Percentiles rank a stretch among this genome's conserved stretches.
These are phyloP conservation scores for Eulemur mongoz DNA, from an alignment of 2,797 vertebrate genomes.

Conservation along the genomic window DNA sequence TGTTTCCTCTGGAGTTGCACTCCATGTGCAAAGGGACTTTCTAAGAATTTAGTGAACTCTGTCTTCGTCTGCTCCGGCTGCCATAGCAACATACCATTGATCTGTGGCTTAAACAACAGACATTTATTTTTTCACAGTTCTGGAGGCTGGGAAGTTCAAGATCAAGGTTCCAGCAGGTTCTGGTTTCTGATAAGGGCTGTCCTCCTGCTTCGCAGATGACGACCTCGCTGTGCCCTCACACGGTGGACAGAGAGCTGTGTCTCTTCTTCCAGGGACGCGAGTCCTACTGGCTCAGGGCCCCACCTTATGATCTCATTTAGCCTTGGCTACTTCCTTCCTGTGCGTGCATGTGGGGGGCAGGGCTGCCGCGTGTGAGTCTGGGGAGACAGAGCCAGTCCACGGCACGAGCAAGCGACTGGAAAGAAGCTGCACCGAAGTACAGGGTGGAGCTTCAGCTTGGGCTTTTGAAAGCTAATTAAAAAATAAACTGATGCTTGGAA, in stretches of 20 bases:
- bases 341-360: accelerated
- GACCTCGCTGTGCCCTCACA: accelerated
- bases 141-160: not conserved
- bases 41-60: slow-evolving; percentile 55
- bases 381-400: not conserved
- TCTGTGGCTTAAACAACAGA: not conserved
- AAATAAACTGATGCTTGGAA: not conserved
- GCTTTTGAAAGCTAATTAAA: not conserved
- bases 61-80: not conserved
- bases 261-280: not conserved
- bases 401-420: accelerated
- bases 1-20: not conserved
- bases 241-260: accelerated
- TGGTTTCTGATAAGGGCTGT: not conserved
- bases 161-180: no score
- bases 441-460: accelerated
- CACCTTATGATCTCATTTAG: accelerated
- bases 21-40: not conserved
- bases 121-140: not conserved
- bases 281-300: accelerated
- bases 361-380: accelerated
- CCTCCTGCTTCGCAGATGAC: not conserved
- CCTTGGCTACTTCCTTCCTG: not conserved
- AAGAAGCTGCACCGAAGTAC: accelerated
- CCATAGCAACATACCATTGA: not conserved